phyloP scores from a whole-genome alignment of 2,113 vertebrate genomes.

The human region GRCh38 chr17:72068001-72068500 shows the following conservation, averaged over 20 bases:
- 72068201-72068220: background rate
- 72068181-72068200: background rate
- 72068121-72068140: background rate
- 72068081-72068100: background rate
- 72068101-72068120: background rate
- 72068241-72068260: background rate
- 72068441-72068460: too few relatives aligned
- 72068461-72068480: too few relatives aligned
- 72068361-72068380: too few relatives aligned
- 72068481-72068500: too few relatives aligned
- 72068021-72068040: background rate
- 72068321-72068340: too few relatives aligned
- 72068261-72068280: too few relatives aligned
- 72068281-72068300: fast-evolving
- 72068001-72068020: background rate
- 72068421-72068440: too few relatives aligned
- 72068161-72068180: background rate
- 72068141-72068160: background rate
- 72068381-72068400: too few relatives aligned
- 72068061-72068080: background rate
- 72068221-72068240: fast-evolving
- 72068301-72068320: fast-evolving
- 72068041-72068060: background rate
- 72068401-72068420: too few relatives aligned
- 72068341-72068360: too few relatives aligned